Base-by-base conservation (phyloP, 2,113 vertebrate species). In the Actenoides hombroni region DNA sequence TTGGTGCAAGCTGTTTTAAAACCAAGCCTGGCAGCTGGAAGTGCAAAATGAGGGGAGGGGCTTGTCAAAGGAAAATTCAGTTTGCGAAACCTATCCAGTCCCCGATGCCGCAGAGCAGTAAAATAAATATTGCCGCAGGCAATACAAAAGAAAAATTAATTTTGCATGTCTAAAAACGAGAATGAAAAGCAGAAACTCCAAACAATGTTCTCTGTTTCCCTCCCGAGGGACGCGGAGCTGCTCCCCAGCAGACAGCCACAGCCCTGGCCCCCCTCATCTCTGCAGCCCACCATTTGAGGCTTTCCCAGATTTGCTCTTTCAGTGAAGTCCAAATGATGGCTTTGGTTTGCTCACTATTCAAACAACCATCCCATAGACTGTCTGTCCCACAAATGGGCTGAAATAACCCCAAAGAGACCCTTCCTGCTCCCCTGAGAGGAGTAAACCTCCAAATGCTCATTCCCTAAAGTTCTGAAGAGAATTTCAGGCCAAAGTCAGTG, bases 221-320 rank as follows among this genome's bases (percentile, higher is more conserved):
- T 74, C 90, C 85, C n/a, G 33, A 59, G 82, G 78, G 90, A 74
- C 2, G 2, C 23, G 44, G 40, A 61, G 3, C 37, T 79, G 89
- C 1, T 71, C 29, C 76, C 65, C 65, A 73, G 84, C 77, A 94
- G 33, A 86, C 86, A 81, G 84, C 79, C 84, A 60, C 68, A 85
- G 93, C 82, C 54, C 13, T 0, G 6, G 48, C 25, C 16, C 76
- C 29, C 49, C 64, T 46, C 31, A 59, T 49, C 78, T 23, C 82
- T 44, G 49, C 81, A 76, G 70, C n/a, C 73, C 4, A 3, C 0
- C 0, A 44, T 26, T 16, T 56, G 51, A 92, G 94, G 73, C 33
- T 92, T 88, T 88, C 69, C 86, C 65, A 69, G 71, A 63, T 94
- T 76, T 90, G 67, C 71, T 87, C 82, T 76, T 81, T 26, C 69